phyloP scores from a whole-genome alignment of 2,113 vertebrate species.

The Dasyprocta punctata region DNA sequence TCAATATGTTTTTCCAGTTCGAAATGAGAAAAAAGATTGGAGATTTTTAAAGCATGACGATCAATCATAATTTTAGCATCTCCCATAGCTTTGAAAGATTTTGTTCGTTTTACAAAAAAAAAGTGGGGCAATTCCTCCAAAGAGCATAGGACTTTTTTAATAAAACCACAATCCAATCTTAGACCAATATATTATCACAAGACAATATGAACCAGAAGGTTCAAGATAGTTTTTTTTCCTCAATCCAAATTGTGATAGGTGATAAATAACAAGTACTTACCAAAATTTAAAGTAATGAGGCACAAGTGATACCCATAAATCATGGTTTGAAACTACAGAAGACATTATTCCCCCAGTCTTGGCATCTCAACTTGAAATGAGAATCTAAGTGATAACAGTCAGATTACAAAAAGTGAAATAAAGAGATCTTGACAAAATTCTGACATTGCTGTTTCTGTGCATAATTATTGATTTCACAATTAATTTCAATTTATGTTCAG shows the following conservation, averaged over 20 bases:
- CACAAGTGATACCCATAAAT: conserved; percentile 37
- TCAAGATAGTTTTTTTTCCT: conserved; percentile 17
- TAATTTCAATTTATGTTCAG: conserved; percentile 43
- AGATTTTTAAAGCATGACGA: conserved; percentile 67
- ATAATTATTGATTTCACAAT: conserved; percentile 52
- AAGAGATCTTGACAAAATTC: conserved; percentile 48
- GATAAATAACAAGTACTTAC: conserved; percentile 52
- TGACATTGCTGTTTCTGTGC: background rate
- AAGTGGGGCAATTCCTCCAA: conserved; percentile 57
- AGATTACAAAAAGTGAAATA: conserved; percentile 54
- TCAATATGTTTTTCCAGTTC: conserved; percentile 73
- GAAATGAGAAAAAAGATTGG: conserved; percentile 76
- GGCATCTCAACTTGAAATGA: conserved; percentile 53
- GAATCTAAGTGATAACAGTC: conserved; percentile 48
- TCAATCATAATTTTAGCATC: conserved; percentile 75
- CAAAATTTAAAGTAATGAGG: conserved; percentile 57
- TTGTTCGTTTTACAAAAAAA: conserved; percentile 42
- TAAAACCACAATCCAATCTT: conserved; percentile 57
- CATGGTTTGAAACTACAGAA: conserved; percentile 31
- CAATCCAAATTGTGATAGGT: background rate
- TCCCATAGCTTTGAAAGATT: conserved; percentile 66
- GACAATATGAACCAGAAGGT: conserved; percentile 30
- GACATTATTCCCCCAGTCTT: background rate
- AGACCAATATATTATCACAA: conserved; percentile 49
- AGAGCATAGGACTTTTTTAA: conserved; percentile 44